Conservation (phyloP, 2,113 vertebrate genomes). For the Varanus komodoensis region DNA sequence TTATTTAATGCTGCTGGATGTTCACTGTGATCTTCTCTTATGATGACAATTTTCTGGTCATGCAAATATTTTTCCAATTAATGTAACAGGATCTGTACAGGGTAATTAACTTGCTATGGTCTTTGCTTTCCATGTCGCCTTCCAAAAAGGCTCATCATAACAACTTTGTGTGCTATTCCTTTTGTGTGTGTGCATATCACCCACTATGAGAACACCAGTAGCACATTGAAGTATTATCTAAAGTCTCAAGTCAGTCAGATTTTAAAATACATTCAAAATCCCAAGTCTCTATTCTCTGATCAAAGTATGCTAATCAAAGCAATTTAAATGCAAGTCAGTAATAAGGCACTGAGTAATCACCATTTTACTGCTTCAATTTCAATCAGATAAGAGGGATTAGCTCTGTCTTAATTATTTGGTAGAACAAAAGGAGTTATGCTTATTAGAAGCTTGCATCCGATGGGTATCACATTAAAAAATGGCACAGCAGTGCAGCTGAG, state of each 20-base stretch:
- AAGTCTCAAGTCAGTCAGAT: neutral
- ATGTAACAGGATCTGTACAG: neutral
- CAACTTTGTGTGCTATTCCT: neutral
- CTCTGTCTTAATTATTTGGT: slow-evolving; percentile 1
- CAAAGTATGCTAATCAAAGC: neutral
- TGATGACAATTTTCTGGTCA: neutral
- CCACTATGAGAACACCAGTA: neutral
- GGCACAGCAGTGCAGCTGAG: neutral
- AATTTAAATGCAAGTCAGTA: slow-evolving; percentile 15
- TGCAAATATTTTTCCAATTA: neutral
- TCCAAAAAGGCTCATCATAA: neutral
- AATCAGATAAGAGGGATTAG: slow-evolving; percentile 5
- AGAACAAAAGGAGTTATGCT: slow-evolving; percentile 29
- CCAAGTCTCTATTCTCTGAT: slow-evolving; percentile 7
- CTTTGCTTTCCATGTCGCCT: neutral
- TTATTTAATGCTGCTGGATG: neutral
- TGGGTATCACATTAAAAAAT: slow-evolving; percentile 4
- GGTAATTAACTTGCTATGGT: neutral
- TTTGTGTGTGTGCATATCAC: neutral
- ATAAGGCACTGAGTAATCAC: neutral
- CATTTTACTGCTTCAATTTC: neutral
- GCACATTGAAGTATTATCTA: neutral
- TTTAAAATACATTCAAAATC: neutral
- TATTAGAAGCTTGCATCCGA: neutral
- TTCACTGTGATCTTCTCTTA: neutral